Conservation (phyloP, 2,797 vertebrate genomes). For the Capromys pilorides region DNA sequence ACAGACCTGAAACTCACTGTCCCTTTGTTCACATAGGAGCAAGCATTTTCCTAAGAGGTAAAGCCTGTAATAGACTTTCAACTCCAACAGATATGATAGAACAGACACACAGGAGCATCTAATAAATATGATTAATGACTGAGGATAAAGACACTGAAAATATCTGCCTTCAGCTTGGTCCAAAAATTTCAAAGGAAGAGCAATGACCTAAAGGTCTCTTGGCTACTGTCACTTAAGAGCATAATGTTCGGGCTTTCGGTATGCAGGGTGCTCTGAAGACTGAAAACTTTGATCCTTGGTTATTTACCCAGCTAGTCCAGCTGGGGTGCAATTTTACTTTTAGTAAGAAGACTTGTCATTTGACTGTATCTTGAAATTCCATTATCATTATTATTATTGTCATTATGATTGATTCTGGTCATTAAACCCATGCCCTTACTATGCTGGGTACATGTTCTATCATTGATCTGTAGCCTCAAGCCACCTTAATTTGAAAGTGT, state of each 20-base stretch:
- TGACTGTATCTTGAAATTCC: not conserved
- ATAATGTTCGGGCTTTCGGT: not conserved
- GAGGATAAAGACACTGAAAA: slow-evolving; percentile 46
- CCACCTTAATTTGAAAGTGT: slow-evolving; percentile 42
- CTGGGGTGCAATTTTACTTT: not conserved
- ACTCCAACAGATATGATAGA: not conserved
- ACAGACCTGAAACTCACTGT: not conserved
- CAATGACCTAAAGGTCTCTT: not conserved
- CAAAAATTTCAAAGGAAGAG: slow-evolving; percentile 42
- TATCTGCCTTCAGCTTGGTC: slow-evolving; percentile 20
- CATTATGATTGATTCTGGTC: not conserved
- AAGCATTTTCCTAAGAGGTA: not conserved
- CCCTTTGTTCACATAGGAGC: not conserved
- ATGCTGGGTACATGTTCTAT: not conserved
- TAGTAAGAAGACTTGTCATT: not conserved
- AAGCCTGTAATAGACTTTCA: slow-evolving; percentile 42
- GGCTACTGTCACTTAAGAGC: slow-evolving; percentile 8
- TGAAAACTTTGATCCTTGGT: not conserved
- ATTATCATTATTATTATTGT: not conserved
- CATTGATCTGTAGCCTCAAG: not conserved
- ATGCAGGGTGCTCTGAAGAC: not conserved
- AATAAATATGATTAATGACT: slow-evolving; percentile 52
- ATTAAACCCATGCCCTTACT: not conserved
- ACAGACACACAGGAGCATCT: not conserved
- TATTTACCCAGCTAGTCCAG: slow-evolving; percentile 9